Percentiles rank a stretch among this genome's conserved stretches.
Evolutionary conservation across 2,113 vertebrate species (phyloP).

Genomic region (Hippocampus comes): DNA sequence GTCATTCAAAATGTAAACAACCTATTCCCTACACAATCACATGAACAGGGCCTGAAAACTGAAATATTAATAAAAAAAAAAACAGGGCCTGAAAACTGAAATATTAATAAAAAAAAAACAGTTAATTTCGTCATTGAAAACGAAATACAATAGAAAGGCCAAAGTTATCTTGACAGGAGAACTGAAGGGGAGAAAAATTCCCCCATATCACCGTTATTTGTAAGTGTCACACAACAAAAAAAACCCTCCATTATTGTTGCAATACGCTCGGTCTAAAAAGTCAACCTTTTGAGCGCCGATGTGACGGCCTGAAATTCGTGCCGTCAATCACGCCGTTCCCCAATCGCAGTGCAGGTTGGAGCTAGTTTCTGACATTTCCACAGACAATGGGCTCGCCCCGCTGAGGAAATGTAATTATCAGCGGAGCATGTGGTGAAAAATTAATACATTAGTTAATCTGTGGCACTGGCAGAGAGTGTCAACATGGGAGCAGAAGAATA

Average conservation of each 20-base stretch:
- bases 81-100: neutral
- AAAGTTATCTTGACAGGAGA: neutral
- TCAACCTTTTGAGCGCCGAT: constrained; percentile 53
- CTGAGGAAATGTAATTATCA: constrained; percentile 70
- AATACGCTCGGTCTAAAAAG: neutral
- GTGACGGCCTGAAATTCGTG: constrained; percentile 65
- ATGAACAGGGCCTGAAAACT: neutral
- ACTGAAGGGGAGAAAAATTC: neutral
- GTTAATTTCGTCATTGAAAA: neutral
- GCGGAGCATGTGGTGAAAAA: constrained; percentile 66
- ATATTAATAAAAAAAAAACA: neutral
- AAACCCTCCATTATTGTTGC: constrained; percentile 29
- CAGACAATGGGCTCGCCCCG: constrained; percentile 65
- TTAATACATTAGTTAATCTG: constrained; percentile 72
- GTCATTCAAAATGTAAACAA: neutral
- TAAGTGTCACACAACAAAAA: neutral
- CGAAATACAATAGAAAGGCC: neutral
- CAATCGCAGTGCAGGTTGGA: constrained; percentile 66
- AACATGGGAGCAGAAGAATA: constrained; percentile 41
- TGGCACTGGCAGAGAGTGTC: constrained; percentile 60
- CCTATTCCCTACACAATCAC: neutral
- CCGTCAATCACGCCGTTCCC: constrained; percentile 69
- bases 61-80: neutral
- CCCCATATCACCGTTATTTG: neutral
- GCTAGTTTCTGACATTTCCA: constrained; percentile 71